Evolutionary conservation across 1,140 invertebrate species (phyloP).

Genomic region (Mamestra configurata): DNA sequence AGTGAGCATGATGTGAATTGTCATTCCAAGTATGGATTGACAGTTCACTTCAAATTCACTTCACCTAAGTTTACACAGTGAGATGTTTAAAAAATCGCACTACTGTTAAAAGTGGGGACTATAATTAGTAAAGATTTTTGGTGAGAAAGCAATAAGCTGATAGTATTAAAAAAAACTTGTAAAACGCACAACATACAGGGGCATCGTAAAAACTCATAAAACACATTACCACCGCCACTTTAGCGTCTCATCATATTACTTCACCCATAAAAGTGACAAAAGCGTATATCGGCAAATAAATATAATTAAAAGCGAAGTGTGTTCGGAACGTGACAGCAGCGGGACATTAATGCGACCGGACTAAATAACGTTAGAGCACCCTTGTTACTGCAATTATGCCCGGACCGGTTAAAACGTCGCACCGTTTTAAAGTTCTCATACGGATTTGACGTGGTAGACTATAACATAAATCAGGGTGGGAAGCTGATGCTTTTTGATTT

Average conservation of each 20-base stretch:
- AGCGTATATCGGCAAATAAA: constrained; percentile 72
- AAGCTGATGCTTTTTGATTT: constrained; percentile 47
- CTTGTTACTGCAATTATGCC: constrained; percentile 82
- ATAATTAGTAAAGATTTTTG: too few species aligned
- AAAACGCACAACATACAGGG: neutral
- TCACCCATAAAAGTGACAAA: constrained; percentile 51
- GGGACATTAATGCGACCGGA: constrained; percentile 74
- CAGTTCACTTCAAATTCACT: too few species aligned
- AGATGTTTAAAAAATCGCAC: too few species aligned
- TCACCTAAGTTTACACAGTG: too few species aligned
- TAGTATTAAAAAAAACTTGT: neutral
- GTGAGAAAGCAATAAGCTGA: too few species aligned
- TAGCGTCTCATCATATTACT: constrained; percentile 37
- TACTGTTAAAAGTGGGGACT: too few species aligned
- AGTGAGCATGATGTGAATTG: too few species aligned
- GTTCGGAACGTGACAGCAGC: constrained; percentile 65
- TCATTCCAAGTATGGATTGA: too few species aligned
- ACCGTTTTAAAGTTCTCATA: constrained; percentile 72
- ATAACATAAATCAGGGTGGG: constrained; percentile 69
- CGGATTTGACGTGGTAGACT: constrained; percentile 71
- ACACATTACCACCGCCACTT: constrained; percentile 1
- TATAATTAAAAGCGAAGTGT: constrained; percentile 73
- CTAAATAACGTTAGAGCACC: constrained; percentile 82
- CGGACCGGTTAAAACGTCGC: constrained; percentile 65
- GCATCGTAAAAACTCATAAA: neutral